Evolutionary conservation across 2,797 vertebrate species (phyloP).

Genomic region (Enoplosus armatus): DNA sequence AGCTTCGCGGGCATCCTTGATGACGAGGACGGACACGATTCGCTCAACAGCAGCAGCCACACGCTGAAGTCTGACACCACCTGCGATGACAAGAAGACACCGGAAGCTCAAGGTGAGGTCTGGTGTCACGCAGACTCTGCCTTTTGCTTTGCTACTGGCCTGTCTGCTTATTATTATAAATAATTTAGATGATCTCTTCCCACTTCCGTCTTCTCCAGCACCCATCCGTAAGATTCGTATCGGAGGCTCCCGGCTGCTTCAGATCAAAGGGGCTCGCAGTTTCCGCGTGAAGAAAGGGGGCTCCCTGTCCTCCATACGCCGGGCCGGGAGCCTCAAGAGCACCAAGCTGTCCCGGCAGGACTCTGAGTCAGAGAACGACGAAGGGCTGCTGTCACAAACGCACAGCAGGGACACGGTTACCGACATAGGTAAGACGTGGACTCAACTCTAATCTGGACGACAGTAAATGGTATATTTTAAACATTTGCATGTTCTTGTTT

Average conservation of each 20-base stretch:
- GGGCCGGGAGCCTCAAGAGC: constrained; percentile 98
- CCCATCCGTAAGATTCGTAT: constrained; percentile 96
- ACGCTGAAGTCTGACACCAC: constrained; percentile 97
- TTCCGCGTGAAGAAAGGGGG: constrained; percentile 99
- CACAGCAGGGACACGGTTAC: constrained; percentile 98
- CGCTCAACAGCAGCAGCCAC: constrained; percentile 98
- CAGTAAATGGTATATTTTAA: not conserved
- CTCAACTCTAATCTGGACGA: too few species aligned
- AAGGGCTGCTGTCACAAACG: constrained; percentile 94
- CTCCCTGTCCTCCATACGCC: constrained; percentile 96
- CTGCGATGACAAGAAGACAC: constrained; percentile 93
- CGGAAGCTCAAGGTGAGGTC: constrained; percentile 83
- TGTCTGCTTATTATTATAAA: not conserved
- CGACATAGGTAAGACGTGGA: constrained; percentile 90
- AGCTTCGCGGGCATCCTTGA: constrained; percentile 98
- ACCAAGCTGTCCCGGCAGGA: constrained; percentile 98
- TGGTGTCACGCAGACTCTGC: rapidly evolving
- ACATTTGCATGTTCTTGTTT: constrained; percentile 14
- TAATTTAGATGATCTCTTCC: constrained; percentile 49
- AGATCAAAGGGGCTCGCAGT: constrained; percentile 99
- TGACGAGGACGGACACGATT: constrained; percentile 96
- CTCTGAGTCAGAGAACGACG: constrained; percentile 99
- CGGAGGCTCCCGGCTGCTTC: constrained; percentile 96
- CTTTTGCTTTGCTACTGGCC: rapidly evolving
- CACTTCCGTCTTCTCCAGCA: constrained; percentile 60